Evolutionary conservation across 2,113 vertebrate genomes (phyloP), one percentile per base, ranked within the genome.

Genomic region (Polypterus bichir): DNA sequence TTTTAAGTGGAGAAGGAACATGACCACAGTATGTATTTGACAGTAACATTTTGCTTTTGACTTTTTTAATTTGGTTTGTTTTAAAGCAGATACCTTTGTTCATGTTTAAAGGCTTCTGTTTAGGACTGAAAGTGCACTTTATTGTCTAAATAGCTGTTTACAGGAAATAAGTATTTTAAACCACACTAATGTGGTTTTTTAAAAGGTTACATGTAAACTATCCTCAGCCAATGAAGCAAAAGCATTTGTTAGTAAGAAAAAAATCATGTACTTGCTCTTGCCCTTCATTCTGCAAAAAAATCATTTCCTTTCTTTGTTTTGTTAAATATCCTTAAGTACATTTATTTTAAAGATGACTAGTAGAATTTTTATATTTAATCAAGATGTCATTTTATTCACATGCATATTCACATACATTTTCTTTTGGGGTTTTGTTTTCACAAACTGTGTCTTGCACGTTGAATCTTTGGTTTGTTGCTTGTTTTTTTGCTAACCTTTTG

Each of bases 1-100:
- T 74, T 68, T 71, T 75, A 75, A 78, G 80, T 79, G 77, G 80
- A 71, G 76, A 77, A 27, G 27, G 27, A 73, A 64, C 53, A 74
- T 77, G 79, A 79, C 76, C 27, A 27, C 27, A 27, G 27, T 27
- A 27, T 27, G 27, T 2, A 27, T 27, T 27, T 27, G 27, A 27
- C 27, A 27, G 27, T 27, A 27, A 27, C 27, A 27, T 27, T 27
- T 27, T 27, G 27, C 27, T 27, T 27, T 27, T 27, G 27, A 27
- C 27, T 27, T 27, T 27, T 27, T 27, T 27, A 27, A 27, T 27
- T 27, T 27, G 27, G 27, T 27, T 27, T 27, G 27, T 27, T 27
- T 27, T 27, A 27, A 27, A 27, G 27, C 27, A 27, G 27, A 27
- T 27, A 27, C 27, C 49, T 62, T 44, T 48, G 48, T 54, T 44